Evolutionary conservation across 2,888 invertebrate genomes (phyloP).

Genomic region (Ashinkailepas kermadecensis): DNA sequence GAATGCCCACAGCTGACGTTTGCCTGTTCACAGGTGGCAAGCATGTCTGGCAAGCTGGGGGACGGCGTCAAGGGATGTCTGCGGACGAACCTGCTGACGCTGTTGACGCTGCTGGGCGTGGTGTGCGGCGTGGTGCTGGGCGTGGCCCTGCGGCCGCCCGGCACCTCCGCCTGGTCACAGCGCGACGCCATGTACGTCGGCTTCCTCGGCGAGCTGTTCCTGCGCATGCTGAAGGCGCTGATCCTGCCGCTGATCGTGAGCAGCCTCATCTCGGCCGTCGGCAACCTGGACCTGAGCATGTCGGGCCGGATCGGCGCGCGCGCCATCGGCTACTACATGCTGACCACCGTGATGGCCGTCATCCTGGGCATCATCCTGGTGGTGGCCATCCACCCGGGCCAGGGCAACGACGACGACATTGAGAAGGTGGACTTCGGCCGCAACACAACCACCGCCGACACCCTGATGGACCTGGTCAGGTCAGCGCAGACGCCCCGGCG

Average conservation of each 20-base stretch:
- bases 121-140: constrained; percentile 67
- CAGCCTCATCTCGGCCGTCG: constrained; percentile 72
- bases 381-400: constrained; percentile 72
- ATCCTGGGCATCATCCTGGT: constrained; percentile 84
- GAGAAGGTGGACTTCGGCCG: constrained; percentile 38
- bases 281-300: constrained; percentile 68
- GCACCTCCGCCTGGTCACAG: constrained; percentile 31
- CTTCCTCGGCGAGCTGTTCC: constrained; percentile 63
- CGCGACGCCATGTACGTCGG: constrained; percentile 37
- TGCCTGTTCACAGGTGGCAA: too few species aligned
- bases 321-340: constrained; percentile 82
- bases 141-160: constrained; percentile 40
- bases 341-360: constrained; percentile 86
- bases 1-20: too few species aligned
- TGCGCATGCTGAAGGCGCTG: constrained; percentile 90
- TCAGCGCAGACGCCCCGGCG: constrained; percentile 40
- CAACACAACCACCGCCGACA: constrained; percentile 75
- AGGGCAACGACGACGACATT: constrained; percentile 36
- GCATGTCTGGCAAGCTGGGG: neutral
- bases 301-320: constrained; percentile 80
- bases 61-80: constrained; percentile 47
- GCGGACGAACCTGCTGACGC: constrained; percentile 65
- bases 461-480: constrained; percentile 84
- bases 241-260: constrained; percentile 87
- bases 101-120: constrained; percentile 72